These are phyloP conservation scores for Gnatocerus cornutus DNA, from an alignment of 2,888 invertebrate species.

Conservation along the genomic window DNA sequence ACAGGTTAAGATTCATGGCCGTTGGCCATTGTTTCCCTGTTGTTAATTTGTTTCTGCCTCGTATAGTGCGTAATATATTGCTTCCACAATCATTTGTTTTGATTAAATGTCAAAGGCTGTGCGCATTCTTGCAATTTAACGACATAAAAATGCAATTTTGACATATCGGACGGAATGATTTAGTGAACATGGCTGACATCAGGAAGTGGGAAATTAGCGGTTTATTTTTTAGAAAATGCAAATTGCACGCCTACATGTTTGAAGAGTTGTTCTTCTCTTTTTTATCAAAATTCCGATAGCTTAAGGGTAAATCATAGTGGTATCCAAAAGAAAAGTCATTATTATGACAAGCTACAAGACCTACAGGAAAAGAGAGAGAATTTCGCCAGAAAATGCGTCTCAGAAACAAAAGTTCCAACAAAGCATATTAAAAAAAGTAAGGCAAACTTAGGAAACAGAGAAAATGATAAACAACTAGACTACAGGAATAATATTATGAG, in stretches of 20 bases:
- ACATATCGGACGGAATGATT: conserved; percentile 9
- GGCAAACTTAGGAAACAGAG: too few species aligned
- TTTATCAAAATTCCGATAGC: too few species aligned
- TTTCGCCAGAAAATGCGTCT: too few species aligned
- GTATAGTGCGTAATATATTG: conserved; percentile 37
- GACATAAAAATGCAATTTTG: conserved; percentile 14
- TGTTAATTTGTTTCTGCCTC: conserved; percentile 39
- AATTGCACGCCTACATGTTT: background rate
- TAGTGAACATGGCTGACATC: conserved; percentile 10
- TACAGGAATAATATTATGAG: too few species aligned
- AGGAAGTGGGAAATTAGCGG: background rate
- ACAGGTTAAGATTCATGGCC: conserved; percentile 34
- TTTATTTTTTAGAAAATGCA: background rate
- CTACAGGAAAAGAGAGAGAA: too few species aligned
- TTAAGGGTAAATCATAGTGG: too few species aligned
- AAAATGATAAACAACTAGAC: too few species aligned
- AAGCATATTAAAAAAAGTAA: too few species aligned
- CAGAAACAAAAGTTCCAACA: too few species aligned
- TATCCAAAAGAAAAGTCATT: too few species aligned
- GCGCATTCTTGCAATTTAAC: conserved; percentile 32
- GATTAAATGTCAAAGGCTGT: conserved; percentile 37
- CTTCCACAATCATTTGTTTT: conserved; percentile 33
- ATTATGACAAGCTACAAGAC: too few species aligned
- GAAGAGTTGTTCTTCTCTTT: too few species aligned
- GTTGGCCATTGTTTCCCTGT: conserved; percentile 29